Conservation (phyloP, 1,140 invertebrate genomes). For the Aphaenogaster ashmeadi region DNA sequence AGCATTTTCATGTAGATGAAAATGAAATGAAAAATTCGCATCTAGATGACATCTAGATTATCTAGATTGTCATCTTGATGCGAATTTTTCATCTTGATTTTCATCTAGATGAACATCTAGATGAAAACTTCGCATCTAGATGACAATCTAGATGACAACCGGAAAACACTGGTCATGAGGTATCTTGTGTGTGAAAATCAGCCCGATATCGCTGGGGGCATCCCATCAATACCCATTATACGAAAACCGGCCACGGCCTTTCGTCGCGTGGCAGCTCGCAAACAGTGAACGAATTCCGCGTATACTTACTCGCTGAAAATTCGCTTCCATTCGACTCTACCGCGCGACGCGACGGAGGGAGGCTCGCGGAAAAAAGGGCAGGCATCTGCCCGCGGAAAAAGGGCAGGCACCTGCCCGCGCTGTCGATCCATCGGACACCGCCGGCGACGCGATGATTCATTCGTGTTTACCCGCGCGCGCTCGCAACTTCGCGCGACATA, state of each 20-base stretch:
- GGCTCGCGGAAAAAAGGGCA: neutral
- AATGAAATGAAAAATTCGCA: too few relatives aligned
- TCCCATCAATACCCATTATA: too few relatives aligned
- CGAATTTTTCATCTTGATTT: too few relatives aligned
- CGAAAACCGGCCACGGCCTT: neutral
- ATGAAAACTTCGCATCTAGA: too few relatives aligned
- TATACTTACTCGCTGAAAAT: neutral
- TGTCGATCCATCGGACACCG: slow-evolving; percentile 21
- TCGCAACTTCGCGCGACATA: slow-evolving; percentile 42
- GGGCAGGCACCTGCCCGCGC: neutral
- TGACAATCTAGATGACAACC: too few relatives aligned
- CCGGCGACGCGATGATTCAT: slow-evolving; percentile 46
- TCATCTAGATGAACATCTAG: too few relatives aligned
- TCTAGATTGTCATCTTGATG: too few relatives aligned
- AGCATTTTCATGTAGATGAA: too few relatives aligned
- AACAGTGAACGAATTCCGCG: neutral
- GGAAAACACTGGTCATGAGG: too few relatives aligned
- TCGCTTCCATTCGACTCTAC: neutral
- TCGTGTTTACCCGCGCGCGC: slow-evolving; percentile 48
- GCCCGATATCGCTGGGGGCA: too few relatives aligned
- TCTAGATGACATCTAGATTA: too few relatives aligned
- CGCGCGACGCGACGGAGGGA: neutral
- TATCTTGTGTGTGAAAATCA: too few relatives aligned
- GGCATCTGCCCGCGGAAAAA: neutral
- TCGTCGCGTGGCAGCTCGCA: neutral